Conservation (phyloP, 2,888 invertebrate species). For the Apotomis betuletana region DNA sequence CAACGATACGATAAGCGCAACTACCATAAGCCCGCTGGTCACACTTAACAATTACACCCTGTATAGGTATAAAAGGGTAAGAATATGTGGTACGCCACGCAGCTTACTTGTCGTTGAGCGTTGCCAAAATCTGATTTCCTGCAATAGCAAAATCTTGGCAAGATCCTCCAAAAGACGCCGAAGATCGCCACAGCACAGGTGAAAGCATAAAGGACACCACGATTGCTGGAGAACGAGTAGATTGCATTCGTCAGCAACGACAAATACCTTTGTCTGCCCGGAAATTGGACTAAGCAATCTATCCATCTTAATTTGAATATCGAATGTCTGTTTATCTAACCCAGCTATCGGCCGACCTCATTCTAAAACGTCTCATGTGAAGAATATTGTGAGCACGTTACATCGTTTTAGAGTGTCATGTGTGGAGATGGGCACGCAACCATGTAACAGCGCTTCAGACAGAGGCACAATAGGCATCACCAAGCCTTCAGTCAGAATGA, state of each 20-base stretch:
- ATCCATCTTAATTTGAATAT: constrained; percentile 38
- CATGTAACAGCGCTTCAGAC: constrained; percentile 16
- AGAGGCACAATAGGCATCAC: constrained; percentile 26
- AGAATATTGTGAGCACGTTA: neutral
- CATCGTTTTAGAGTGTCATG: neutral
- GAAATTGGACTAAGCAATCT: constrained; percentile 24
- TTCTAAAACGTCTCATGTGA: constrained; percentile 8
- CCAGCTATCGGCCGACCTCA: constrained; percentile 3
- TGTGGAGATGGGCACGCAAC: constrained; percentile 3
- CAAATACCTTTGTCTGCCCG: constrained; percentile 22
- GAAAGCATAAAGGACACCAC: neutral
- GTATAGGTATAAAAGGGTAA: too few relatives aligned
- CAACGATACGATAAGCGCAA: too few relatives aligned
- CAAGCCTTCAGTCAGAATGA: constrained; percentile 29
- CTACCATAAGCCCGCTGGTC: too few relatives aligned
- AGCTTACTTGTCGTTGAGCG: too few relatives aligned
- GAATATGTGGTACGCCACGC: too few relatives aligned
- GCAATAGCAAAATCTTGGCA: too few relatives aligned
- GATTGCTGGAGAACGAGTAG: neutral
- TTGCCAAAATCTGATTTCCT: too few relatives aligned
- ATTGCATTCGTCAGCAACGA: neutral
- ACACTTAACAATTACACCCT: too few relatives aligned
- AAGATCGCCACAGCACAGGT: too few relatives aligned
- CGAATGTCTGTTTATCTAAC: constrained; percentile 29
- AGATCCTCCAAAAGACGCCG: too few relatives aligned